Evolutionary conservation across 2,113 vertebrate genomes (phyloP), one percentile per base, ranked within the genome.

Genomic region (Spermophilus dauricus): DNA sequence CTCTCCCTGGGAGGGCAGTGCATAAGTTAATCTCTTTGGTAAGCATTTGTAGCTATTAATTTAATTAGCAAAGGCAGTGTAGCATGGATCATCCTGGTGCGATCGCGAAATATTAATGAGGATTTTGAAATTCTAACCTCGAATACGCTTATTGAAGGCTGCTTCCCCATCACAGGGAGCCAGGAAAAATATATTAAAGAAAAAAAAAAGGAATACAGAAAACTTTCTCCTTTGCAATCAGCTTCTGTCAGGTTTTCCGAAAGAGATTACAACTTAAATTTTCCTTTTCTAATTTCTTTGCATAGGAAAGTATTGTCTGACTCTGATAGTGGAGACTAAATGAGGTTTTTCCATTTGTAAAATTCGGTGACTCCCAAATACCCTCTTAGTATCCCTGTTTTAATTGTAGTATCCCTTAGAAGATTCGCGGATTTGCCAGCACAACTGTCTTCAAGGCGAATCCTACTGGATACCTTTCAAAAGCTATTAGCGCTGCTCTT

Each of bases 41-140:
- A 98, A 98, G 98, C 98, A 98, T 98, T 97, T 98, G 97, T 97
- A 98, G 98, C 98, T 99, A 98, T 98, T 99, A 99, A 99, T 99
- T 99, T 98, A 99, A 99, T 99, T 98, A 99, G 96, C 92, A 97
- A 95, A 98, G 67, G 98, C 98, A 98, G 90, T 0, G 37, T 97
- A 98, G 97, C 98, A 97, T 99, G 98, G 97, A 98, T 98, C 93
- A 82, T 97, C 63, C 45, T 89, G 20, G 96, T 97, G 98, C 98
- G 97, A 34, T 24, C 94, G 86, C 82, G 97, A 86, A 92, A 93
- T 96, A 98, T 98, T 98, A 98, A 99, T 98, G 97, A 98, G 96
- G 94, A 93, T 97, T 98, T 98, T 98, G 1, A 97, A 97, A 97
- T 98, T 97, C 95, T 97, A 86, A 97, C 96, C 97, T 98, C 92